A percentile compares a stretch with the other conserved stretches of the same genome.
Conservation (phyloP, 2,113 vertebrate species). For the Nipponia nippon region DNA sequence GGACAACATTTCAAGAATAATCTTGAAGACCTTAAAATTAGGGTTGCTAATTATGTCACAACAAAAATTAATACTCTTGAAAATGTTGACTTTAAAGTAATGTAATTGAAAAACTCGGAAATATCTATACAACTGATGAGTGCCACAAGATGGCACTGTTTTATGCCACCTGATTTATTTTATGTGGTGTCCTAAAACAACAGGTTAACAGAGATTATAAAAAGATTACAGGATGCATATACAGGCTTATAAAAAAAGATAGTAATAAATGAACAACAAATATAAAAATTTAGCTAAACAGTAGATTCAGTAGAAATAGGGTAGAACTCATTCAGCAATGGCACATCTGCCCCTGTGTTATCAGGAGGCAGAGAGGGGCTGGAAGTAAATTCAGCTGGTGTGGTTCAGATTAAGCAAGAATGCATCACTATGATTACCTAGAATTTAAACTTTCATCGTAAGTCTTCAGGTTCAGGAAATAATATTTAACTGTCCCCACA, state of each 20-base stretch:
- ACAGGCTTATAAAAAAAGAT: not conserved
- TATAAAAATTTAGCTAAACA: not conserved
- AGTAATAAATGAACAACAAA: not conserved
- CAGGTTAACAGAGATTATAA: not conserved
- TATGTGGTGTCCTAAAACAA: not conserved
- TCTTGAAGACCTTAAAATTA: not conserved
- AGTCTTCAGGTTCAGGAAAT: not conserved
- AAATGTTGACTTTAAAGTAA: not conserved
- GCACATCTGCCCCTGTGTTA: not conserved
- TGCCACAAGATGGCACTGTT: slow-evolving; percentile 64
- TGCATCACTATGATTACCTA: too few relatives aligned
- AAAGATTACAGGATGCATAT: not conserved
- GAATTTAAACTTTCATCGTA: not conserved
- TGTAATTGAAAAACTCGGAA: not conserved
- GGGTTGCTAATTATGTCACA: not conserved
- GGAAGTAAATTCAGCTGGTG: not conserved
- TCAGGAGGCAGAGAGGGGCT: not conserved
- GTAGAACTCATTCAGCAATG: not conserved
- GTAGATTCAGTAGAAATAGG: not conserved
- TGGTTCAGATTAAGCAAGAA: not conserved
- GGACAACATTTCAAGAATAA: not conserved
- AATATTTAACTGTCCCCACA: not conserved
- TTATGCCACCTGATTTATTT: not conserved
- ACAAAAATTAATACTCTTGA: not conserved
- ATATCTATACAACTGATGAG: not conserved